Percentiles rank a stretch among this genome's conserved stretches.
Conservation (phyloP, 2,888 invertebrate species). For the Cataglyphis albicans region DNA sequence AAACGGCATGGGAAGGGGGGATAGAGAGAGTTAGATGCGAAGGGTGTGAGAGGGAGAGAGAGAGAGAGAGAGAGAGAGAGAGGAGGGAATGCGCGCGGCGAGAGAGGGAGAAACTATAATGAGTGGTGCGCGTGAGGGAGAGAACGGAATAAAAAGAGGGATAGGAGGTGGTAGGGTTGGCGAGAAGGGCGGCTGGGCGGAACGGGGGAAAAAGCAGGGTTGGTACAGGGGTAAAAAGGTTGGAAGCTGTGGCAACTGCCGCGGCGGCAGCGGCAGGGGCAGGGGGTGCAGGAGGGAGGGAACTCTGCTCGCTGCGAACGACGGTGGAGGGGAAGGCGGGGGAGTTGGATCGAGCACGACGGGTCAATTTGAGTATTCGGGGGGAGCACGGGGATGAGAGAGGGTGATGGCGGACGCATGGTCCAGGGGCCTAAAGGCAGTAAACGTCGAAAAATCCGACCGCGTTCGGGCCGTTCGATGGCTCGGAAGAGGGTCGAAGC, state of each 20-base stretch:
- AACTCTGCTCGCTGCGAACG: constrained; percentile 30
- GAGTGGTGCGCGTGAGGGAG: constrained; percentile 79
- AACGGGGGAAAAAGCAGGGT: constrained; percentile 74
- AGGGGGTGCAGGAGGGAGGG: constrained; percentile 15
- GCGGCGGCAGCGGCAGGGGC: constrained; percentile 49
- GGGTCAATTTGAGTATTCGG: constrained; percentile 78
- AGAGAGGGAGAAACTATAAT: constrained; percentile 80
- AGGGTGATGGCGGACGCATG: constrained; percentile 49
- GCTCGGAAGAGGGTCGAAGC: constrained; percentile 67
- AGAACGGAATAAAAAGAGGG: constrained; percentile 74
- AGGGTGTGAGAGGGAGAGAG: constrained; percentile 38
- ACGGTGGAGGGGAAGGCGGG: constrained; percentile 45
- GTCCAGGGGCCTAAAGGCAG: constrained; percentile 75
- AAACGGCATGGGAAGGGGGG: constrained; percentile 43
- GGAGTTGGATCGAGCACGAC: constrained; percentile 74
- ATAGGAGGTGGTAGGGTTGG: constrained; percentile 63
- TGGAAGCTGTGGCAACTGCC: constrained; percentile 81
- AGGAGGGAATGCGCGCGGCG: constrained; percentile 56
- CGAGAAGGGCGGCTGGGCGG: constrained; percentile 67
- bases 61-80: constrained; percentile 62
- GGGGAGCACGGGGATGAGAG: constrained; percentile 61
- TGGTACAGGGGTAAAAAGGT: constrained; percentile 82
- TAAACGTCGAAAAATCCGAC: constrained; percentile 79
- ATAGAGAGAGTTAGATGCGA: neutral
- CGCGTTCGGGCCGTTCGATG: constrained; percentile 71